These are phyloP conservation scores for Acarapis woodi DNA, from an alignment of 1,140 invertebrate species.

Conservation along the genomic window DNA sequence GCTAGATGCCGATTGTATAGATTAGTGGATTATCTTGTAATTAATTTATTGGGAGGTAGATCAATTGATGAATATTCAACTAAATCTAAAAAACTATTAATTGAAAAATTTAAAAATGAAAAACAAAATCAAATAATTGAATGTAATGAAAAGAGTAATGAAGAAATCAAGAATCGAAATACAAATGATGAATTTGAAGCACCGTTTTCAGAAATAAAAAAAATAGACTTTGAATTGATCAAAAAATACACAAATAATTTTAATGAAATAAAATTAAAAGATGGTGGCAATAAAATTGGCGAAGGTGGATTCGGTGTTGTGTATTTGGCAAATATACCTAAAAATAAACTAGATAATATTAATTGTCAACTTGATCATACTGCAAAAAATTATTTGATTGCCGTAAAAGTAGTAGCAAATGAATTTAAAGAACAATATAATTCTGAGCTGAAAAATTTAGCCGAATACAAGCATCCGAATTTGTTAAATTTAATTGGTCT, in stretches of 20 bases:
- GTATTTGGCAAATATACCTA: constrained; percentile 7
- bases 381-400: too few relatives aligned
- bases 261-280: neutral
- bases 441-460: constrained; percentile 7
- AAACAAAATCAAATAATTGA: neutral
- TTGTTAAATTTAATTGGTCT: constrained; percentile 6
- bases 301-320: constrained; percentile 13
- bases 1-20: constrained; percentile 7
- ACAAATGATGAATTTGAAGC: too few relatives aligned
- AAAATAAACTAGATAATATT: neutral
- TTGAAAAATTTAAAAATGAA: too few relatives aligned
- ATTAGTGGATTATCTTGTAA: constrained; percentile 9
- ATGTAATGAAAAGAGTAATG: neutral
- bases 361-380: too few relatives aligned
- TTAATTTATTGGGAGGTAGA: neutral
- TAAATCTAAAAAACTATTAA: neutral
- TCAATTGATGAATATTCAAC: neutral
- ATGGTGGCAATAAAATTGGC: constrained; percentile 12
- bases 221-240: constrained; percentile 6
- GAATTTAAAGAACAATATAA: constrained; percentile 7
- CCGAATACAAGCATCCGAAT: constrained; percentile 8
- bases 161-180: too few relatives aligned
- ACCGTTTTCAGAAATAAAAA: neutral
- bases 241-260: constrained; percentile 9
- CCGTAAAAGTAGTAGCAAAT: constrained; percentile 3